Conservation (phyloP, 2,888 invertebrate genomes). For the Lottia gigantea region DNA sequence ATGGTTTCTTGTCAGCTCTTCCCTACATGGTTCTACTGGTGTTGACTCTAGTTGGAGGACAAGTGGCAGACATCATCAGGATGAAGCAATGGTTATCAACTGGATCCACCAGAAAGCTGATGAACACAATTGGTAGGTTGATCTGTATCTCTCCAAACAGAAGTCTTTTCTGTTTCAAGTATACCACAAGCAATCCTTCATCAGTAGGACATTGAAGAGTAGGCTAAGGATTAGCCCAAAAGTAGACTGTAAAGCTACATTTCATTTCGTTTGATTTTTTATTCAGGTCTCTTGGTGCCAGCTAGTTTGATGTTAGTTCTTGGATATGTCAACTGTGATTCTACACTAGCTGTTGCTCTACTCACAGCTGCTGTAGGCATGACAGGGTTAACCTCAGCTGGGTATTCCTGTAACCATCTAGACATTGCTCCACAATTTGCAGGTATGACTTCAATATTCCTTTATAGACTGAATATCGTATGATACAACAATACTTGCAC, state of each 20-base stretch:
- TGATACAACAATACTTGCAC: too few relatives aligned
- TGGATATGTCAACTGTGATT: conserved; percentile 50
- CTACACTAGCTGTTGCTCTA: conserved; percentile 43
- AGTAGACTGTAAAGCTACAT: too few relatives aligned
- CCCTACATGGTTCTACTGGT: conserved; percentile 90
- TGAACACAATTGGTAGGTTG: conserved; percentile 43
- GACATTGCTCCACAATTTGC: conserved; percentile 59
- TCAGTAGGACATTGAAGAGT: too few relatives aligned
- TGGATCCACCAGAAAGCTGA: conserved; percentile 34
- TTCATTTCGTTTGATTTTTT: too few relatives aligned
- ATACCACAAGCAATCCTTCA: too few relatives aligned
- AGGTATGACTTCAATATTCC: conserved; percentile 32
- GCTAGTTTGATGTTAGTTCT: conserved; percentile 47
- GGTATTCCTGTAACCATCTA: conserved; percentile 57
- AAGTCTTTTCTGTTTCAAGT: too few relatives aligned
- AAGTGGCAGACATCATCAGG: conserved; percentile 84
- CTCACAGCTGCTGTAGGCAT: conserved; percentile 52
- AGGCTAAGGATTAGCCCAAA: too few relatives aligned
- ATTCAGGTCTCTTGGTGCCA: conserved; percentile 44
- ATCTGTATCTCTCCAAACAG: too few relatives aligned
- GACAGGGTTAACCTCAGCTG: conserved; percentile 52
- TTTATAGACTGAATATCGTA: too few relatives aligned
- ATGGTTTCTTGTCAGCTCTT: conserved; percentile 86
- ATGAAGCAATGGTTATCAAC: conserved; percentile 40
- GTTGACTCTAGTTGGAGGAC: conserved; percentile 81